phyloP scores from a whole-genome alignment of 2,888 invertebrate species.

The Leptopilina syphax region DNA sequence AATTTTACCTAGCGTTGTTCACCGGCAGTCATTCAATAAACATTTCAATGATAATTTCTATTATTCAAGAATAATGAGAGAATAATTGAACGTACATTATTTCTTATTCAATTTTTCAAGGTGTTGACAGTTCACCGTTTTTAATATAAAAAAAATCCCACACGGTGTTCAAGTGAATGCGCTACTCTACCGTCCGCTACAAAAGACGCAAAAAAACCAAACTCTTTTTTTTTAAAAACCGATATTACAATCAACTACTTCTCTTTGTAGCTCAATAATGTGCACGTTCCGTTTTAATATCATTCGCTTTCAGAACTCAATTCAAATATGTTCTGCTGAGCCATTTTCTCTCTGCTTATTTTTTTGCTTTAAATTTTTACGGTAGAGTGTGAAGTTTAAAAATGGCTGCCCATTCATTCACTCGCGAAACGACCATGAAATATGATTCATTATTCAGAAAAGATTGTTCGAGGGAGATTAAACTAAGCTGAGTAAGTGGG shows the following conservation, averaged over 20 bases:
- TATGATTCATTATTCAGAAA: neutral
- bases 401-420: slow-evolving; percentile 68
- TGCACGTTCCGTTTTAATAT: slow-evolving; percentile 58
- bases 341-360: slow-evolving; percentile 33
- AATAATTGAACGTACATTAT: slow-evolving; percentile 58
- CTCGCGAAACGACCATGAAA: slow-evolving; percentile 57
- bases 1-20: slow-evolving; percentile 46
- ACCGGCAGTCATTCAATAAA: slow-evolving; percentile 39
- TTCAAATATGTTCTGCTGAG: slow-evolving; percentile 52
- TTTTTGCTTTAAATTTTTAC: slow-evolving; percentile 56
- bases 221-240: neutral
- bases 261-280: neutral
- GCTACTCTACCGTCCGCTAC: slow-evolving; percentile 27
- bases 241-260: neutral
- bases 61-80: slow-evolving; percentile 41
- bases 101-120: slow-evolving; percentile 53
- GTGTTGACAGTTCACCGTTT: slow-evolving; percentile 73
- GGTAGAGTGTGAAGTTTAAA: slow-evolving; percentile 71
- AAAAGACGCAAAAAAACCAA: neutral
- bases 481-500: no score
- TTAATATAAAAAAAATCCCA: slow-evolving; percentile 44
- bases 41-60: slow-evolving; percentile 45
- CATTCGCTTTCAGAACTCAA: slow-evolving; percentile 59
- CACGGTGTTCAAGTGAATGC: slow-evolving; percentile 36
- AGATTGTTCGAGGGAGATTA: no score